These are phyloP conservation scores for Cynocephalus volans DNA, from an alignment of 2,113 vertebrate genomes.

Conservation along the genomic window DNA sequence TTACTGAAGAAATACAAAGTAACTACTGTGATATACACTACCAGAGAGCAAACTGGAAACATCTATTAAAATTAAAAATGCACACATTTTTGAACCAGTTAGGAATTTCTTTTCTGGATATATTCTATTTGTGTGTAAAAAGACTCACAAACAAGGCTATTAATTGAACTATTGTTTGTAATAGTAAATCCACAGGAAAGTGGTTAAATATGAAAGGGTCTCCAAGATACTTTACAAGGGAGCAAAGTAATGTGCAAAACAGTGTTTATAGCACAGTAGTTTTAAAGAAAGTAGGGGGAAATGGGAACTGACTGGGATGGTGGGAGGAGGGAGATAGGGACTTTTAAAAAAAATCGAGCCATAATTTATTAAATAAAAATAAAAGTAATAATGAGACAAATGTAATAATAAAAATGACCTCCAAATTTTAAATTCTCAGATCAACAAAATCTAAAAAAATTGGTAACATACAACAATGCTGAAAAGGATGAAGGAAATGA, in stretches of 20 bases:
- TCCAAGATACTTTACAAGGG: neutral
- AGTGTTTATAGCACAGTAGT: neutral
- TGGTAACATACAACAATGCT: neutral
- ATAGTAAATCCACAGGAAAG: neutral
- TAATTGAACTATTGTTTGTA: neutral
- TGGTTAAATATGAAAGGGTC: neutral
- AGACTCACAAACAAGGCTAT: neutral
- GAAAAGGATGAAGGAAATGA: neutral
- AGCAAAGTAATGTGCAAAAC: neutral
- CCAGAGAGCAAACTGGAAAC: neutral
- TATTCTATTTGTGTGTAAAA: neutral
- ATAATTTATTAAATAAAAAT: slow-evolving; percentile 23
- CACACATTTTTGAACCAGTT: neutral
- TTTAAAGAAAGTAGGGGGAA: neutral
- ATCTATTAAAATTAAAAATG: slow-evolving; percentile 18
- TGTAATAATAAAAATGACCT: too few relatives aligned
- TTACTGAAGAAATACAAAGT: slow-evolving; percentile 6
- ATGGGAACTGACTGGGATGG: too few relatives aligned
- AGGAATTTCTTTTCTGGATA: neutral
- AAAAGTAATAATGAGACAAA: slow-evolving; percentile 30
- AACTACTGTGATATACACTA: neutral
- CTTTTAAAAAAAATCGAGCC: too few relatives aligned
- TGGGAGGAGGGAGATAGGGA: too few relatives aligned
- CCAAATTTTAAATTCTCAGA: neutral
- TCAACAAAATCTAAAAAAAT: neutral